phyloP scores from a whole-genome alignment of 2,888 invertebrate genomes.

The Blastobasis adustella region DNA sequence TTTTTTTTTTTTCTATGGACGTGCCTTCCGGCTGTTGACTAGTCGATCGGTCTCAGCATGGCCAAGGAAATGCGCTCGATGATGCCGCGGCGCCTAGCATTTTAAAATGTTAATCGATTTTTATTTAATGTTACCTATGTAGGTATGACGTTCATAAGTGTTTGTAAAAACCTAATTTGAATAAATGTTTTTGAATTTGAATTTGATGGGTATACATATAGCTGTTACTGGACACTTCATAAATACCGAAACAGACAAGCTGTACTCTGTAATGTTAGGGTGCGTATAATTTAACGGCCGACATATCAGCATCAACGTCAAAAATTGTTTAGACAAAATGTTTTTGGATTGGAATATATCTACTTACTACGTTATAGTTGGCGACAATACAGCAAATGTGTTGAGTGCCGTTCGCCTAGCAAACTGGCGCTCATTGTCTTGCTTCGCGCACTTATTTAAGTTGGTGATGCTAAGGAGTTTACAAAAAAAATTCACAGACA shows the following conservation, averaged over 20 bases:
- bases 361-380: background rate
- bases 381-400: background rate
- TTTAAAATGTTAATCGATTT: too few relatives aligned
- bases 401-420: background rate
- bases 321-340: background rate
- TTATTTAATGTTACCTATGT: too few relatives aligned
- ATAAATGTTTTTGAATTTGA: too few relatives aligned
- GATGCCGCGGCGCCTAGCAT: too few relatives aligned
- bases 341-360: background rate
- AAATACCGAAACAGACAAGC: background rate
- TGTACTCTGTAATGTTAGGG: background rate
- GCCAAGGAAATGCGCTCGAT: too few relatives aligned
- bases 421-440: background rate
- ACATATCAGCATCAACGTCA: background rate
- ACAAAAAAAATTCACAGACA: background rate
- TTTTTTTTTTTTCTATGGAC: too few relatives aligned
- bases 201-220: too few relatives aligned
- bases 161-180: too few relatives aligned
- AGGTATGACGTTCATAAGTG: too few relatives aligned
- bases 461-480: background rate
- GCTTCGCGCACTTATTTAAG: background rate
- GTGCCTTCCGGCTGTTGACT: too few relatives aligned
- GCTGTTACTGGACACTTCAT: constrained; percentile 16
- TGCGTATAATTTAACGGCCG: background rate
- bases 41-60: too few relatives aligned